Conservation (phyloP, 2,797 vertebrate species). For the Microctenopoma stevenorrisi region DNA sequence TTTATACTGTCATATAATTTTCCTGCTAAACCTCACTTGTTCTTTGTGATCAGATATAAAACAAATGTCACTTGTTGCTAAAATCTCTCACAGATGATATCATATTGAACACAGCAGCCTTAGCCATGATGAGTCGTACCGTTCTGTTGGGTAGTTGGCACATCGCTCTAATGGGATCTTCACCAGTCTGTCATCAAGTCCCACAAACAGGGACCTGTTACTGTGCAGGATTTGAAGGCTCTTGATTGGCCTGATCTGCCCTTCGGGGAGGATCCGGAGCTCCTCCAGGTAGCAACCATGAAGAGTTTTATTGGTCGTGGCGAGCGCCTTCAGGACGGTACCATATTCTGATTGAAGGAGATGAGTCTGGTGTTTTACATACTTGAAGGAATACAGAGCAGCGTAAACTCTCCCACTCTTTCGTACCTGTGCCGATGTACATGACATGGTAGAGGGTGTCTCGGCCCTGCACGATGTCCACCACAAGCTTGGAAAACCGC, state of each 20-base stretch:
- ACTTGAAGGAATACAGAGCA: neutral
- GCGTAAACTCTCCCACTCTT: fast-evolving
- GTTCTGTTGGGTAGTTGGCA: constrained; percentile 71
- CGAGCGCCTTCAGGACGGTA: constrained; percentile 93
- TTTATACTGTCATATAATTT: neutral
- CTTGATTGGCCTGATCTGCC: constrained; percentile 83
- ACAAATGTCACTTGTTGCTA: neutral
- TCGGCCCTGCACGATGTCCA: constrained; percentile 94
- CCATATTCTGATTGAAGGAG: constrained; percentile 86
- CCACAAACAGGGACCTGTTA: constrained; percentile 91
- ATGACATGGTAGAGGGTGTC: constrained; percentile 92
- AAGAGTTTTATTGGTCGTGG: constrained; percentile 86
- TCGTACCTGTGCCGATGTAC: constrained; percentile 93
- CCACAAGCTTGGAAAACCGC: constrained; percentile 91
- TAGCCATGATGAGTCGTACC: constrained; percentile 55
- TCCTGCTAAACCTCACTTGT: neutral
- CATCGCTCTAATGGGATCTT: constrained; percentile 91
- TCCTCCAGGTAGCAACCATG: constrained; percentile 93
- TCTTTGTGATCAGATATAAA: neutral
- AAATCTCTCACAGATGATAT: neutral
- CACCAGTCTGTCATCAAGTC: constrained; percentile 88
- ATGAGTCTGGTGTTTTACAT: neutral
- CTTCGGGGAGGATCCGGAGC: constrained; percentile 89
- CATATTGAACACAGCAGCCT: neutral
- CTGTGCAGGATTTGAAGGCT: constrained; percentile 92